Evolutionary conservation across 1,140 invertebrate genomes (phyloP), one percentile per base, ranked within the genome.

Genomic region (Neodiprion pinetum): DNA sequence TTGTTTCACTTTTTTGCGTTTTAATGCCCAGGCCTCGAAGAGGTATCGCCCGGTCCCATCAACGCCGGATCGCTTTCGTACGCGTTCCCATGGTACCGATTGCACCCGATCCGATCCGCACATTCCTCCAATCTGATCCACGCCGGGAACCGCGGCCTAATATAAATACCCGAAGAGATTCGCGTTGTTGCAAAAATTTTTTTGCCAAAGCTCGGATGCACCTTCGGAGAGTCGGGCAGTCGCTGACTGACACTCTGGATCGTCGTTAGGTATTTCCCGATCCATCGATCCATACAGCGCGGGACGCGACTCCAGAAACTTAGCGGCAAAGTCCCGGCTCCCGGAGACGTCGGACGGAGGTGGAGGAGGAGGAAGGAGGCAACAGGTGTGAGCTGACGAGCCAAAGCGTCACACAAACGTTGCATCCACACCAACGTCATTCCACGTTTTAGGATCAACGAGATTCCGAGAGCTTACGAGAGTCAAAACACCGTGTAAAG

Each of bases 341-440:
- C 28, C 28, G 28, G 28, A 40, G 5, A 40, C 5, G 28, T 40
- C 53, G 53, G 5, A 61, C 53, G 11, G 53, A 0, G 4, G 53
- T 9, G 9, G 9, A 0, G 53, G 11, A 61, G 11, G 11, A 17
- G n/a, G 11, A 9, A 17, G n/a, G n/a, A 17, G 53, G 53, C 53
- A 61, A 61, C 53, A 61, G 53, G 53, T 61, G 53, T 17, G 53
- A 61, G 53, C 53, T 61, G 53, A 61, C 53, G n/a, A 61, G 53
- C 53, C n/a, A 61, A 40, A 1, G 28, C 28, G 28, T 40, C 28
- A 40, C 28, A 40, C 28, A 40, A 40, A 5, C 28, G 28, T 40
- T 40, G 28, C 28, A 40, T 40, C 28, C 28, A 40, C 28, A 40
- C 28, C 28, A 40, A 40, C 28, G 28, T 40, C 28, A 40, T 40